Evolutionary conservation across 2,113 vertebrate genomes (phyloP), one percentile per base, ranked within the genome.

Genomic region (Nycticebus coucang): DNA sequence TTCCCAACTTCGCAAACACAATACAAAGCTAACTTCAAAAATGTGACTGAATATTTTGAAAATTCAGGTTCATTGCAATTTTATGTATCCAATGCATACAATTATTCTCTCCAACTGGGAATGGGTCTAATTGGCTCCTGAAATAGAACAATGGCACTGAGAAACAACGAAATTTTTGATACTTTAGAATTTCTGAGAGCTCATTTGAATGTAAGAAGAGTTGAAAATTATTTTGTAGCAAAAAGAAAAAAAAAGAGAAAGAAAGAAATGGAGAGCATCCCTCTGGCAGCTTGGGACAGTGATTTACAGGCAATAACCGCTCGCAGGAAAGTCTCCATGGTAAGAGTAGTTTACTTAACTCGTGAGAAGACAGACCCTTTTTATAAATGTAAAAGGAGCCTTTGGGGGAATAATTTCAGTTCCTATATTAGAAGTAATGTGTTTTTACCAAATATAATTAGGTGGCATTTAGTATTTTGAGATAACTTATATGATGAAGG

Each of bases 391-490:
- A 80, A 92, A 87, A 53, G 83, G 50, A 80, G 28, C 15, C 33
- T 35, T n/a, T 71, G 7, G n/a, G 50, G 55, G 33, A 79, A 69
- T 55, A 75, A 87, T 41, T 94, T 82, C 59, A 87, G 35, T 93
- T 69, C 11, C 69, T 77, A 28, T 3, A 19, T 14, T 45, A 80
- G 72, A 66, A 79, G 17, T 66, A 53, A 30, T 21, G 6, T 80
- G 59, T 81, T 87, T 64, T 66, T 89, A 62, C 45, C n/a, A 84
- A 85, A 82, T 33, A 69, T 69, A 94, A 81, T 64, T 71, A 50
- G 35, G n/a, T 22, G 41, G 1, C 84, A 89, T 62, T 88, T 95
- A 62, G 28, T 68, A 88, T 94, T 95, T 92, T 87, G 55, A 92
- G 78, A 87, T 83, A 60, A 85, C 55, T 88, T 85, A 64, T 64